These are phyloP conservation scores for Ecdyonurus torrentis DNA, from an alignment of 2,888 invertebrate genomes.

Conservation along the genomic window DNA sequence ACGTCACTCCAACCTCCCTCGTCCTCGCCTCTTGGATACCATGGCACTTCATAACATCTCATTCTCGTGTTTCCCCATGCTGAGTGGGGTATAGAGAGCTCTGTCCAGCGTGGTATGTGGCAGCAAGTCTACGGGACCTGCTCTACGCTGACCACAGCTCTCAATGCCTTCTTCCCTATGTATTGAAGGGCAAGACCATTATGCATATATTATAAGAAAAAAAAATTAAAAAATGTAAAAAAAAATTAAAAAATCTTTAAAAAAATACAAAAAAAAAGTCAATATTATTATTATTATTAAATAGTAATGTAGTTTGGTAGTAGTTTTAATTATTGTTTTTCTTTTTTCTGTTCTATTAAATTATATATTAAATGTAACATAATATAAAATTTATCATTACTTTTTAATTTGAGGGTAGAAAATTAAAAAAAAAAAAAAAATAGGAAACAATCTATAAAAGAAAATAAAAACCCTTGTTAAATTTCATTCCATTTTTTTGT, in stretches of 20 bases:
- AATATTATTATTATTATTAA: background rate
- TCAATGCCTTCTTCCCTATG: conserved; percentile 10
- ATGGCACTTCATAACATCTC: background rate
- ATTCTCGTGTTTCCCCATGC: background rate
- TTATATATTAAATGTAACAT: no score
- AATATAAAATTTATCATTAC: background rate
- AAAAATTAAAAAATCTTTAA: conserved; percentile 3
- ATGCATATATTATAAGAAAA: conserved; percentile 1
- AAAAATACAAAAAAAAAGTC: background rate
- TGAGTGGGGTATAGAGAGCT: background rate
- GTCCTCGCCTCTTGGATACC: background rate
- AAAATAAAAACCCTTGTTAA: background rate
- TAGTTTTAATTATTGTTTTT: background rate
- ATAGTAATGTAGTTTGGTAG: background rate
- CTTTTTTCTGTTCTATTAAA: no score
- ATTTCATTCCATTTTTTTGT: background rate
- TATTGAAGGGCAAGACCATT: conserved; percentile 9
- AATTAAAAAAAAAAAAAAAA: no score
- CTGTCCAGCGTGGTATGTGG: background rate
- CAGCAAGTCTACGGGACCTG: background rate
- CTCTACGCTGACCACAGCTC: background rate
- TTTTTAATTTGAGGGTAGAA: background rate
- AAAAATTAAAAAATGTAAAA: conserved; percentile 5
- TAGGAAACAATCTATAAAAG: no score
- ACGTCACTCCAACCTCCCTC: background rate